Base-by-base conservation (phyloP, 23 tunicate genomes). In the Botrylloides violaceus region DNA sequence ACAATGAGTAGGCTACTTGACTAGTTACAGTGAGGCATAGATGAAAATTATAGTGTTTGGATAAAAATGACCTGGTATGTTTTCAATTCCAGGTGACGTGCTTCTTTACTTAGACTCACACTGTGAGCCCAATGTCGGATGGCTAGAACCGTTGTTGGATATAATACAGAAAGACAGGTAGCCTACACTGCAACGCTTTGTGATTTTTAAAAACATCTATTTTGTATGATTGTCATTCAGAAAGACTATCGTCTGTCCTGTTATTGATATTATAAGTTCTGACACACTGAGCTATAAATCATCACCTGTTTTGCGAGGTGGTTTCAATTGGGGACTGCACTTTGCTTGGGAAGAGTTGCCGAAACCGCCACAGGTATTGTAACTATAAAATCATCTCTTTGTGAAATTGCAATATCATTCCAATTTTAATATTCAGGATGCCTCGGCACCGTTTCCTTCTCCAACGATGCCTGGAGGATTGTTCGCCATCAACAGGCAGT, bases 311-410 rank as follows among this genome's bases (percentile, higher is more conserved):
- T 61, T 80, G 50, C 58, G 95, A 12, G 95, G 86, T 2, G 95
- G 95, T 1, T 87, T 87, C 62, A 80, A 87, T 59, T 87, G 95
- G 95, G 86, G 86, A 2, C 47, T 87, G 2, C 95, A 87, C 76
- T 80, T 87, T 64, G 28, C 82, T 20, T 80, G 95, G 86, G 95
- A 87, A 76, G 70, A 32, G 26, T 27, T 80, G 15, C 86, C 94
- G 2, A 4, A 66, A 23, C 2, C 27, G 29, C 28, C 48, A 7
- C 0, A 73, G 53, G 53, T 43, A 43, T 43, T 43, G 53, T 15
- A 15, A 7, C 19, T n/a, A 7, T 7, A 7, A 9, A 21, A n/a
- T 12, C 55, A 12, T 18, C 18, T 47, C 55, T 47, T 47, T 12
- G 12, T 47, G 55, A 12, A n/a, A 23, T 60, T 20, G 0, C 65